phyloP scores from a whole-genome alignment of 2,797 vertebrate species.

The Falco columbarius region DNA sequence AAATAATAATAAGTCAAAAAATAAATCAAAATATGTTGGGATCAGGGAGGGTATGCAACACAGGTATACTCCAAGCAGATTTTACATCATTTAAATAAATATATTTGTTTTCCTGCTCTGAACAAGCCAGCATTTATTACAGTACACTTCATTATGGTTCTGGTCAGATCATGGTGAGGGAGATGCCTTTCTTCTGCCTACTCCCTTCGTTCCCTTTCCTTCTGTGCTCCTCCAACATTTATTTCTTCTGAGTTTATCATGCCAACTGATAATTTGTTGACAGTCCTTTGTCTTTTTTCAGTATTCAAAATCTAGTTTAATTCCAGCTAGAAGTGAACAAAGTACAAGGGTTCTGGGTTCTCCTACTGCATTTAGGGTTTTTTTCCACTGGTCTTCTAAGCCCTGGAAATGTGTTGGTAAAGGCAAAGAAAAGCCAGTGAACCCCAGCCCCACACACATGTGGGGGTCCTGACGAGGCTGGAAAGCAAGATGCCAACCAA shows the following conservation, averaged over 20 bases:
- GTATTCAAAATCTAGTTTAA: not conserved
- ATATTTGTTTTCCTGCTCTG: not conserved
- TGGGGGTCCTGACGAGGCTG: not conserved
- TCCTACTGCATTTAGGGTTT: accelerated
- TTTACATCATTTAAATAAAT: not conserved
- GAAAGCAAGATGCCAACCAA: not conserved
- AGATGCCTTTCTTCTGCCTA: not conserved
- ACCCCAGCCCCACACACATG: accelerated
- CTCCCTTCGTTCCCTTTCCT: not conserved
- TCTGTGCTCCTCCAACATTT: not conserved
- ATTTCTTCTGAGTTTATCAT: not conserved
- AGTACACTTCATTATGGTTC: not conserved
- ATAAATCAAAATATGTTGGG: not conserved
- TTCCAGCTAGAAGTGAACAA: not conserved
- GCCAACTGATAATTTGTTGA: not conserved
- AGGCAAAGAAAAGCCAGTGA: not conserved
- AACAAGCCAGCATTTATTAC: not conserved
- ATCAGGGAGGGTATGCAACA: not conserved
- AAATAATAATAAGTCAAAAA: not conserved
- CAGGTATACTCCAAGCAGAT: not conserved
- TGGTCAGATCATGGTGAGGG: not conserved
- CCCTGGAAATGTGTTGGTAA: not conserved
- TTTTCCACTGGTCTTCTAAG: accelerated
- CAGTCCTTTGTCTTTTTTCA: not conserved
- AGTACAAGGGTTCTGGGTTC: not conserved